These are phyloP conservation scores for Cheilosia pagana DNA, from an alignment of 2,888 invertebrate species.

Conservation along the genomic window DNA sequence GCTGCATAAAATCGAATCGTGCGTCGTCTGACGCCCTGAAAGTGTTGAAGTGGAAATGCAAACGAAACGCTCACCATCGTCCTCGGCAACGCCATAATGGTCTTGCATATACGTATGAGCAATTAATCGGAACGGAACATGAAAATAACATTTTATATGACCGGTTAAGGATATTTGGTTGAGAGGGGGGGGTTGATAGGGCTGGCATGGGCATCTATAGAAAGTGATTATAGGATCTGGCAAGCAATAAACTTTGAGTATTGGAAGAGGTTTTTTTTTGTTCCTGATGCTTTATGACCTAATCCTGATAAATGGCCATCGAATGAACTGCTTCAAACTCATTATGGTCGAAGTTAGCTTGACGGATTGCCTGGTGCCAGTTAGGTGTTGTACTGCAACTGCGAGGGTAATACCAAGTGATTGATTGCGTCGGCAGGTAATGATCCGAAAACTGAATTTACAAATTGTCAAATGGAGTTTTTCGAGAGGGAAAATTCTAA, in stretches of 20 bases:
- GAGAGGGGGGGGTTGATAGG: not conserved
- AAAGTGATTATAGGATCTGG: conserved; percentile 42
- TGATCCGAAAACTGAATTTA: too few species aligned
- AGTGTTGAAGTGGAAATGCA: conserved; percentile 52
- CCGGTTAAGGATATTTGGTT: conserved; percentile 26
- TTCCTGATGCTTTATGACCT: conserved; percentile 4
- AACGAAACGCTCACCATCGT: conserved; percentile 10
- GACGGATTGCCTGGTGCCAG: not conserved
- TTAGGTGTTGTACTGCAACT: not conserved
- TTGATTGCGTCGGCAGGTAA: not conserved
- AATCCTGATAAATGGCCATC: conserved; percentile 7
- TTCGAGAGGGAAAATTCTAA: too few species aligned
- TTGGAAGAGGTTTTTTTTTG: not conserved
- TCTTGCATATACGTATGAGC: conserved; percentile 23
- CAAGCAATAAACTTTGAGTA: conserved; percentile 18
- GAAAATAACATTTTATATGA: conserved; percentile 48
- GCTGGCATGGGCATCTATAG: not conserved
- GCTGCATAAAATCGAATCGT: conserved; percentile 43
- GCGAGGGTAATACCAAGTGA: not conserved
- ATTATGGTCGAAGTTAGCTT: not conserved
- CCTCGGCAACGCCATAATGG: not conserved
- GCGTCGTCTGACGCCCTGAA: conserved; percentile 22
- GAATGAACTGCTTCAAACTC: not conserved
- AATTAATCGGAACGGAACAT: conserved; percentile 63
- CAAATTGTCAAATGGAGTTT: too few species aligned